Base-by-base conservation (phyloP, 2,797 vertebrate genomes). In the Hafferia zeledoni region DNA sequence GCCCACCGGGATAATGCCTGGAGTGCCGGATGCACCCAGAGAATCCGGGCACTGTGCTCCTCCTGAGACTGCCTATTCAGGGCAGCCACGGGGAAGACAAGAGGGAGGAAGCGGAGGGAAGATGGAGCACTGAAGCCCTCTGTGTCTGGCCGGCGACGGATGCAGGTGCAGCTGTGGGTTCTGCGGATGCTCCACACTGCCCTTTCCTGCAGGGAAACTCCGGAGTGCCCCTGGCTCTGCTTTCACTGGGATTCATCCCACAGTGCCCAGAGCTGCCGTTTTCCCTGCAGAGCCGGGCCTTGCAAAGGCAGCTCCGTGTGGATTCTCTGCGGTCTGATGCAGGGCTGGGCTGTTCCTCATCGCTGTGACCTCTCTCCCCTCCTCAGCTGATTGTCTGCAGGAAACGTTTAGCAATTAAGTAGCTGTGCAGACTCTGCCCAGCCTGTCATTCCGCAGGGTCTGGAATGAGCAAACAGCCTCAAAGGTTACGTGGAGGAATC, bases 21-120 rank as follows among this genome's bases (percentile, higher is more conserved):
- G 74, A 84, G 78, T 2, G 15, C 94, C 94, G 91, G 96, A 96
- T 97, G 89, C 12, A n/a, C 56, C 1, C 9, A 65, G 92, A 96
- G 95, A 96, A 97, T 94, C 93, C 22, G 52, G 70, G 87, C 92
- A 77, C 95, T 97, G 95, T 95, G 92, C 76, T 94, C 8, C 69
- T 91, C 72, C 91, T 97, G 96, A 96, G 94, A 35, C 91, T 2
- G 43, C 72, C 96, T 94, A 97, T 97, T 97, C 84, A 97, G 81
- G 90, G 60, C 44, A 65, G 83, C 37, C 63, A 50, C 25, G n/a
- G 69, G 89, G 83, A 63, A 71, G 37, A 93, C 94, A 96, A 92
- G 89, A 93, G 92, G 83, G 96, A 96, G 95, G 91, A 94, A 97
- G 96, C 39, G 0, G 71, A 93, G 94, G 75, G 94, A 43, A 83